A percentile compares a stretch with the other conserved stretches of the same genome.
Conservation (phyloP, 2,888 invertebrate species). For the Shargacucullia verbasci region DNA sequence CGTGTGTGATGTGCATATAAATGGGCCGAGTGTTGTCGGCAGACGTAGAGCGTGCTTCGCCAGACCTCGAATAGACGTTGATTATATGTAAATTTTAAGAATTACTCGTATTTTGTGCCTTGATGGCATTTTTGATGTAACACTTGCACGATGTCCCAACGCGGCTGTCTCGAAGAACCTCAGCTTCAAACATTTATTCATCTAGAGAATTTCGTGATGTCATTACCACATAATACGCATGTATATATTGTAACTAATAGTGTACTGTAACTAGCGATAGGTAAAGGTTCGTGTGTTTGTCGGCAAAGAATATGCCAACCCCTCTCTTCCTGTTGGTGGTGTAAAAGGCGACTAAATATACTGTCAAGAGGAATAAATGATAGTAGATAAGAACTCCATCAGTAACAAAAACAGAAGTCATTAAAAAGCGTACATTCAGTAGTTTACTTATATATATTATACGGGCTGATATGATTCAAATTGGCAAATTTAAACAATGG, state of each 20-base stretch:
- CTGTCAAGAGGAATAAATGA: no score
- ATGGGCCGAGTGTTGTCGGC: slow-evolving; percentile 54
- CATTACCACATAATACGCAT: slow-evolving; percentile 29
- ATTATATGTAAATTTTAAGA: slow-evolving; percentile 66
- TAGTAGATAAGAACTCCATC: no score
- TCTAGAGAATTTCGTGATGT: slow-evolving; percentile 33
- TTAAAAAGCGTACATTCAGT: no score
- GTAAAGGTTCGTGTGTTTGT: slow-evolving; percentile 1
- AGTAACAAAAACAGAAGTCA: no score
- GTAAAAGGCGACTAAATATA: no score
- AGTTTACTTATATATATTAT: no score
- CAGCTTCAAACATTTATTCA: slow-evolving; percentile 36
- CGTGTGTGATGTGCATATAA: slow-evolving; percentile 56
- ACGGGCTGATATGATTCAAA: no score
- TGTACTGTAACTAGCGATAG: slow-evolving; percentile 26
- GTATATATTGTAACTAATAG: no score
- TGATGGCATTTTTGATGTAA: slow-evolving; percentile 51
- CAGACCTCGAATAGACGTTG: slow-evolving; percentile 59
- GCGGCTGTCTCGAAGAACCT: slow-evolving; percentile 28
- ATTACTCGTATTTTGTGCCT: slow-evolving; percentile 56
- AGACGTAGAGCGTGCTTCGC: slow-evolving; percentile 55
- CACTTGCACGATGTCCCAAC: slow-evolving; percentile 42
- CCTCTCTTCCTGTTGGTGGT: no score
- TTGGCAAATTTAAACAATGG: slow-evolving; percentile 9
- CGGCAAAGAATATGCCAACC: no score